Percentiles rank a stretch among this genome's conserved stretches.
Conservation (phyloP, 2,888 invertebrate genomes). For the Dryobota labecula region DNA sequence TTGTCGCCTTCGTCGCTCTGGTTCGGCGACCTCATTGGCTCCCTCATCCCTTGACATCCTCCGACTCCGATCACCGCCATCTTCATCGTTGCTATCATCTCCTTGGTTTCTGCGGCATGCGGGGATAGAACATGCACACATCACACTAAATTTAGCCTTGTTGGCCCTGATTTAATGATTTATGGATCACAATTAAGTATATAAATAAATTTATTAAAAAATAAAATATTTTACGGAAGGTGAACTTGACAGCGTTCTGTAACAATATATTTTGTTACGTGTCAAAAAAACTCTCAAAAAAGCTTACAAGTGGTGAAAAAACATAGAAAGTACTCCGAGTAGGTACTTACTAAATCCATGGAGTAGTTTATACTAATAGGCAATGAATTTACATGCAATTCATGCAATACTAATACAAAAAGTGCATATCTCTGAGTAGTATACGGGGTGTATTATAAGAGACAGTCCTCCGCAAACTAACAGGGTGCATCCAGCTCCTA, state of each 20-base stretch:
- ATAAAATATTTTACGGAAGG: background rate
- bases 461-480: no score
- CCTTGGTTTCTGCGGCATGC: constrained; percentile 27
- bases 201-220: background rate
- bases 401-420: background rate
- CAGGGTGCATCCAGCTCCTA: no score
- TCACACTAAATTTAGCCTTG: constrained; percentile 19
- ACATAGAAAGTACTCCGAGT: background rate
- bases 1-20: background rate
- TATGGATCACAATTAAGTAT: background rate
- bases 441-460: no score
- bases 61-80: background rate
- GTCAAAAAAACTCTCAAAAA: constrained; percentile 2
- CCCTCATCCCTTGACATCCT: background rate
- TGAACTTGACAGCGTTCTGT: background rate
- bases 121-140: constrained; percentile 41
- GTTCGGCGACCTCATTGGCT: background rate
- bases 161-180: background rate
- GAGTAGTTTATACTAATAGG: background rate
- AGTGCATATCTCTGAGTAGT: background rate
- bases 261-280: background rate
- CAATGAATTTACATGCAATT: background rate
- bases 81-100: constrained; percentile 2
- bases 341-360: constrained; percentile 11
- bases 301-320: background rate